phyloP scores from a whole-genome alignment of 2,113 vertebrate genomes.

The Ibidorhyncha struthersii region DNA sequence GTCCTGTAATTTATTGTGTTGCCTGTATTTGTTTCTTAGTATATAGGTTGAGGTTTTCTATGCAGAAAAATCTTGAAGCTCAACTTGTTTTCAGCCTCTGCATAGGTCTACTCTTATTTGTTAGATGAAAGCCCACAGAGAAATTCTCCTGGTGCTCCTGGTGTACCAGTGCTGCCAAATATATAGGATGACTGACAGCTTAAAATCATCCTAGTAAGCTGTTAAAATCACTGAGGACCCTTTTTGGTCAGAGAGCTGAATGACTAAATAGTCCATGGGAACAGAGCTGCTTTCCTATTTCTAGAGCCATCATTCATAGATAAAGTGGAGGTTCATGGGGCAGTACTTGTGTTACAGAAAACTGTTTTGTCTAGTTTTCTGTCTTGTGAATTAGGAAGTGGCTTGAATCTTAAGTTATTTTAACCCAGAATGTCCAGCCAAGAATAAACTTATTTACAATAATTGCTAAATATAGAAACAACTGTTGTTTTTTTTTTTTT shows the following conservation, averaged over 20 bases:
- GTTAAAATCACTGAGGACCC: background rate
- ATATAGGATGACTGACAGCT: background rate
- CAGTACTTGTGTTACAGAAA: background rate
- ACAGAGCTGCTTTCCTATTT: background rate
- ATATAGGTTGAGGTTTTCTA: background rate
- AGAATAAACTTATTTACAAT: background rate
- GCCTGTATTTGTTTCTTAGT: background rate
- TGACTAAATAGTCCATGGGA: background rate
- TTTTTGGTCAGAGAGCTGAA: background rate
- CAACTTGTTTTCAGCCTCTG: background rate
- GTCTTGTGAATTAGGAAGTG: background rate
- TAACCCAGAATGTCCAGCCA: background rate
- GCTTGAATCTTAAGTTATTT: background rate
- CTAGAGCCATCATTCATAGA: background rate
- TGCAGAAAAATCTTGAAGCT: background rate
- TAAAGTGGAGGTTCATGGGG: background rate
- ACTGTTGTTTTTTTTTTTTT: background rate
- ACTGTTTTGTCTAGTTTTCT: background rate
- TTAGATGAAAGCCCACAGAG: background rate
- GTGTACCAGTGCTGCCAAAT: background rate
- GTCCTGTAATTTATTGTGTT: conserved; percentile 35
- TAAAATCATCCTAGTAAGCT: background rate
- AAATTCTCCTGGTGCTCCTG: background rate
- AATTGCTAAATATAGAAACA: background rate
- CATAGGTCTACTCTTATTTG: background rate